Conservation (phyloP, 1,140 invertebrate species). For the Bombus fervidus region DNA sequence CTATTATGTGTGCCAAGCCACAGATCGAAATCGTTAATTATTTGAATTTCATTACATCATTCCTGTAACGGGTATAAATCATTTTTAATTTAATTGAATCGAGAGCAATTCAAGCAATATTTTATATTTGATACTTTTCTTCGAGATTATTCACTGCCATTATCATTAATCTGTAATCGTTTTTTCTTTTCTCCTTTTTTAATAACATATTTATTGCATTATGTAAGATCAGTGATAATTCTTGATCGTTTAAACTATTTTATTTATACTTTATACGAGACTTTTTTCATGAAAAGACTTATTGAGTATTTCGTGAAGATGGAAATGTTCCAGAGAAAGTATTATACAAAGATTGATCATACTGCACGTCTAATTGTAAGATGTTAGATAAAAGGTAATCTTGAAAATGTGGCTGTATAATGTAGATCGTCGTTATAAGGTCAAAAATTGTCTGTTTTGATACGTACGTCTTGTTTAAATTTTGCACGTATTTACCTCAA, state of each 20-base stretch:
- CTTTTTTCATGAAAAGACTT: constrained; percentile 31
- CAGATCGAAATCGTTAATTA: constrained; percentile 50
- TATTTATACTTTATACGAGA: constrained; percentile 56
- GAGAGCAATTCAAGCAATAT: not conserved
- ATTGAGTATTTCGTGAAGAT: constrained; percentile 17
- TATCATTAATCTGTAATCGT: constrained; percentile 64
- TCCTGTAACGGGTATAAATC: not conserved
- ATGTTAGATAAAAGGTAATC: not conserved
- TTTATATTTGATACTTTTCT: constrained; percentile 47
- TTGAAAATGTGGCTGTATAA: not conserved
- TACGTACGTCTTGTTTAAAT: not conserved
- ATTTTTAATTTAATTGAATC: constrained; percentile 5
- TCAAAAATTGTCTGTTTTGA: constrained; percentile 23
- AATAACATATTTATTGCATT: constrained; percentile 66
- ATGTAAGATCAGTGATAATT: constrained; percentile 46
- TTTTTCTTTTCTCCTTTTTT: constrained; percentile 39
- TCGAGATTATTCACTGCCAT: constrained; percentile 75
- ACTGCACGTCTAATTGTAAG: constrained; percentile 51
- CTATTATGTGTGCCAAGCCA: constrained; percentile 61
- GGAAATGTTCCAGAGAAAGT: constrained; percentile 45
- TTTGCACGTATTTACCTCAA: constrained; percentile 6
- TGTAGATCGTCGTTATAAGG: constrained; percentile 1
- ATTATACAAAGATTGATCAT: constrained; percentile 55
- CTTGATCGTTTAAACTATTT: constrained; percentile 17
- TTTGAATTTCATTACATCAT: constrained; percentile 25